A percentile compares a stretch with the other conserved stretches of the same genome.
phyloP scores from a whole-genome alignment of 2,113 vertebrate species.

The Dicrurus megarhynchus region DNA sequence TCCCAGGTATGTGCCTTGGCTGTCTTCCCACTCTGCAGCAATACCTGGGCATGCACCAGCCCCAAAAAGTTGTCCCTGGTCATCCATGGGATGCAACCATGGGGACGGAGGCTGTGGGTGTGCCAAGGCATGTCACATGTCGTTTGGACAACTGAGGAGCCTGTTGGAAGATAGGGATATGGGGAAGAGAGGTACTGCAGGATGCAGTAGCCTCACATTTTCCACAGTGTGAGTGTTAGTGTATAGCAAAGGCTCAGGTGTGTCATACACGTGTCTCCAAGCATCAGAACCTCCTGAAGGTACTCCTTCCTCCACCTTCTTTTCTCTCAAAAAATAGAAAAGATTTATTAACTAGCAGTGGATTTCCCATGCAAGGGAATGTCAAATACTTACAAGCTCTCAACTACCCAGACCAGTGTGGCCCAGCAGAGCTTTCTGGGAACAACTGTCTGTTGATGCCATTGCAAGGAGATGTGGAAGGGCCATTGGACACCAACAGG shows the following conservation, averaged over 20 bases:
- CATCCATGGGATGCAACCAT: neutral
- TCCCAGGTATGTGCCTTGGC: neutral
- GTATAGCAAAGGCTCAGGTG: neutral
- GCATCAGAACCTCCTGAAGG: neutral
- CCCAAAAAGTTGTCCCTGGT: neutral
- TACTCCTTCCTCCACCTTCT: neutral
- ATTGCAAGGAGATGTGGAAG: neutral
- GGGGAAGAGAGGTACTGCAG: neutral
- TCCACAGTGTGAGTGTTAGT: neutral
- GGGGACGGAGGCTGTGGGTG: neutral
- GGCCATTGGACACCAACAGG: neutral
- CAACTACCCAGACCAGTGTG: neutral
- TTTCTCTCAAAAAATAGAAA: neutral
- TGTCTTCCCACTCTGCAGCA: neutral
- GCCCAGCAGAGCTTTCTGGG: neutral
- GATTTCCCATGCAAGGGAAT: neutral
- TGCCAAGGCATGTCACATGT: neutral
- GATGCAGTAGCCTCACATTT: neutral
- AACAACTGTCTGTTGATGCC: accelerated
- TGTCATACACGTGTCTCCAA: neutral
- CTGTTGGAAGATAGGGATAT: neutral
- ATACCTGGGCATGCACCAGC: neutral
- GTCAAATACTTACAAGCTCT: neutral
- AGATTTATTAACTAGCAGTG: neutral
- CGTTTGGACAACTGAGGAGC: neutral